Evolutionary conservation across 2,113 vertebrate species (phyloP).

Genomic region (Rhadina sibilatrix): DNA sequence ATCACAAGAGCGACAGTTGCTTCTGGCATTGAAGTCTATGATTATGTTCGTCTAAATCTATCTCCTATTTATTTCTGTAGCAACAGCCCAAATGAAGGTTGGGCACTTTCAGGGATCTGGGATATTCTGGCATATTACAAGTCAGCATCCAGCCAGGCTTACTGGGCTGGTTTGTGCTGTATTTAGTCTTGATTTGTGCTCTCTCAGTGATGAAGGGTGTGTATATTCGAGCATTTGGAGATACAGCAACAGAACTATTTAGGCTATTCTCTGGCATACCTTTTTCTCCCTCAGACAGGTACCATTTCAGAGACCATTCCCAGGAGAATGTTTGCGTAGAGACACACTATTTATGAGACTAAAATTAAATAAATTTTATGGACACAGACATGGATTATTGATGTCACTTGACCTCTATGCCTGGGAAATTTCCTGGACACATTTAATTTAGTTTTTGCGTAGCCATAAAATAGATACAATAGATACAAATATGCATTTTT

Average conservation of each 20-base stretch:
- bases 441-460: background rate
- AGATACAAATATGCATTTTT: background rate
- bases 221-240: background rate
- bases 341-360: background rate
- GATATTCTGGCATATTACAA: background rate
- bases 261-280: background rate
- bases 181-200: background rate
- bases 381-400: background rate
- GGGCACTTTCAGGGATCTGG: background rate
- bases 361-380: background rate
- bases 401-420: background rate
- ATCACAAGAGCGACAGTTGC: background rate
- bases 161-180: background rate
- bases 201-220: background rate
- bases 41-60: background rate
- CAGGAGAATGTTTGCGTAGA: background rate
- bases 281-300: background rate
- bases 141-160: background rate
- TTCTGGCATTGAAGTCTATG: background rate
- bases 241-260: background rate
- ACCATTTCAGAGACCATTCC: background rate
- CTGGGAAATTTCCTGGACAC: background rate
- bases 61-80: slow-evolving; percentile 31
- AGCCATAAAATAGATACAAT: background rate
- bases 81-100: background rate